Conservation (phyloP, 2,797 vertebrate species). For the Potorous gilbertii region DNA sequence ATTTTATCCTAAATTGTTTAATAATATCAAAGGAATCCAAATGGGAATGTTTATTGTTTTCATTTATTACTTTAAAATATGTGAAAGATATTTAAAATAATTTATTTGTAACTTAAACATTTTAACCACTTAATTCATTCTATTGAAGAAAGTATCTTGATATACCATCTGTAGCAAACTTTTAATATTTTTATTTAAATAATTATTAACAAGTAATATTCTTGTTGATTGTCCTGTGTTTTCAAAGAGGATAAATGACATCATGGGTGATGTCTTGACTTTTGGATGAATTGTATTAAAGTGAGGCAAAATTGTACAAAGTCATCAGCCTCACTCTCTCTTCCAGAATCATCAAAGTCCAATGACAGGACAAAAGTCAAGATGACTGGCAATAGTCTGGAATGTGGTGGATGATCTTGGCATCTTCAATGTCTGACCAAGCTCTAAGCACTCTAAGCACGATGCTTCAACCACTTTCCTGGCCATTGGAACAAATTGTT, state of each 20-base stretch:
- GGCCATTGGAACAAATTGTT: not conserved
- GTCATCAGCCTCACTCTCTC: not conserved
- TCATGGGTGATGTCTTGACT: not conserved
- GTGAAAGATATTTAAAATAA: constrained; percentile 18
- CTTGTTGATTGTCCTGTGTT: not conserved
- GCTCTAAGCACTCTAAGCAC: not conserved
- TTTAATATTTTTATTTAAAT: not conserved
- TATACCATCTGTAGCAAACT: not conserved
- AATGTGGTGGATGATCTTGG: not conserved
- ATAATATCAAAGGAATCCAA: not conserved
- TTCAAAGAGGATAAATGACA: not conserved
- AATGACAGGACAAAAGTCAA: not conserved
- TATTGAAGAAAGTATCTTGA: not conserved
- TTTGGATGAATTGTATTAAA: not conserved
- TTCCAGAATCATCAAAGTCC: not conserved
- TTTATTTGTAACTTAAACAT: constrained; percentile 1
- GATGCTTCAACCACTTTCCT: not conserved
- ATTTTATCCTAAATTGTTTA: not conserved
- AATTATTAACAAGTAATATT: constrained; percentile 4
- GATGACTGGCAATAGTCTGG: not conserved
- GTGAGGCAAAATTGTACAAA: not conserved
- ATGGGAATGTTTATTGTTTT: constrained; percentile 26
- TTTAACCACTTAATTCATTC: not conserved
- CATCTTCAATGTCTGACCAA: not conserved
- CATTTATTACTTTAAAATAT: constrained; percentile 19